Evolutionary conservation across 2,113 vertebrate species (phyloP).

Genomic region (Crypturellus undulatus): DNA sequence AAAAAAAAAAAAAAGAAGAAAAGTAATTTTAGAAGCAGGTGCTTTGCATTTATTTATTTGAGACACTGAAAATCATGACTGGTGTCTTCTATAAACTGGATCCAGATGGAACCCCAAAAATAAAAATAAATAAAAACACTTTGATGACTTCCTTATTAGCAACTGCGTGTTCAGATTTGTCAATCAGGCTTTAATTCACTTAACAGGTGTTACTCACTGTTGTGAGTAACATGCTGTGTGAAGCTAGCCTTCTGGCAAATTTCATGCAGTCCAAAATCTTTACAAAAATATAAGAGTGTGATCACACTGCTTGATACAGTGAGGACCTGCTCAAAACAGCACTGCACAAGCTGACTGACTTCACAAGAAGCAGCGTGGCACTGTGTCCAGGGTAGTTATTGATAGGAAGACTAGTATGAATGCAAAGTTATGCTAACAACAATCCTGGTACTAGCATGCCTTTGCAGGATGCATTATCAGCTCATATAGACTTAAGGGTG

Average conservation of each 20-base stretch:
- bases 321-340: not conserved
- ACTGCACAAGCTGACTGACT: not conserved
- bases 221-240: not conserved
- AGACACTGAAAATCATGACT: not conserved
- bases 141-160: not conserved
- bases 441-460: fast-evolving
- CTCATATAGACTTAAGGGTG: not conserved
- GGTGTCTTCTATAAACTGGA: not conserved
- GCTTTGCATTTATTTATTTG: not conserved
- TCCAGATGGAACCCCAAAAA: not conserved
- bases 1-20: too few relatives aligned
- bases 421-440: not conserved
- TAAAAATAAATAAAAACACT: not conserved
- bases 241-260: not conserved
- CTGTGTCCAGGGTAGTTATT: not conserved
- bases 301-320: not conserved
- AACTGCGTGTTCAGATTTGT: not conserved
- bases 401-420: not conserved
- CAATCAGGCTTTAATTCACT: not conserved
- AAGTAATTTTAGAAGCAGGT: not conserved
- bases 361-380: not conserved
- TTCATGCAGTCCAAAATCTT: not conserved
- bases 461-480: fast-evolving
- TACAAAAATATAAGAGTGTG: not conserved
- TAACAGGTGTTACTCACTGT: not conserved